Evolutionary conservation across 2,888 invertebrate species (phyloP), one percentile per base, ranked within the genome.

Genomic region (Dryocosmus kuriphilus): DNA sequence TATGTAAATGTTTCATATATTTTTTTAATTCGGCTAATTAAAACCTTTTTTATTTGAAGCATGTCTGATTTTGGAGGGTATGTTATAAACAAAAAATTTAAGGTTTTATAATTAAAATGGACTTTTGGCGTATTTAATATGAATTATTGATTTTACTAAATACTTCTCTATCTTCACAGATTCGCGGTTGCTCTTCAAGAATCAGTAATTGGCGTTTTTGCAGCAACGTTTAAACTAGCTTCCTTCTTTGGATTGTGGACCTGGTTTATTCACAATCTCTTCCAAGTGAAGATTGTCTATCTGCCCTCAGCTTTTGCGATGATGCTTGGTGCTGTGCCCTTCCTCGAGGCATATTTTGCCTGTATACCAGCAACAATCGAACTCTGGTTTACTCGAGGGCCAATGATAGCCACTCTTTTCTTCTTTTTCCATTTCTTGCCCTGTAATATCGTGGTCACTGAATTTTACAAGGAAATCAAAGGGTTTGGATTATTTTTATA

Each of bases 171-270:
- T 77, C 30, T 76, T 71, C 11, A 60, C 11, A 94, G 96, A 85
- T 95, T 97, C 79, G 97, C 97, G 5, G 94, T 95, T 80, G 97
- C 97, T 0, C 93, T 98, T 35, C 97, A 97, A 87, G 96, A 95
- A 80, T 97, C 97, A 0, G 95, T 98, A 76, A 98, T 98, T 86
- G 98, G 98, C 85, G 99, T 99, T 19, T 97, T 99, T 90, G 95
- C 97, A 79, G 98, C 99, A 0, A 98, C 99, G 3, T 96, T 98
- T 87, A 99, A 99, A 93, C 97, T 99, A 95, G 97, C 98, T 0
- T 93, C 97, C 0, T 99, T 99, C 92, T 99, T 99, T 90, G 99
- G 99, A 0, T 93, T 99, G 82, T 99, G 99, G 95, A 99, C 99
- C 0, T 99, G 99, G 98, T 94, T 99, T 81, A 96, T 98, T 75